phyloP scores from a whole-genome alignment of 2,797 vertebrate genomes.

The Myotis vivesi region DNA sequence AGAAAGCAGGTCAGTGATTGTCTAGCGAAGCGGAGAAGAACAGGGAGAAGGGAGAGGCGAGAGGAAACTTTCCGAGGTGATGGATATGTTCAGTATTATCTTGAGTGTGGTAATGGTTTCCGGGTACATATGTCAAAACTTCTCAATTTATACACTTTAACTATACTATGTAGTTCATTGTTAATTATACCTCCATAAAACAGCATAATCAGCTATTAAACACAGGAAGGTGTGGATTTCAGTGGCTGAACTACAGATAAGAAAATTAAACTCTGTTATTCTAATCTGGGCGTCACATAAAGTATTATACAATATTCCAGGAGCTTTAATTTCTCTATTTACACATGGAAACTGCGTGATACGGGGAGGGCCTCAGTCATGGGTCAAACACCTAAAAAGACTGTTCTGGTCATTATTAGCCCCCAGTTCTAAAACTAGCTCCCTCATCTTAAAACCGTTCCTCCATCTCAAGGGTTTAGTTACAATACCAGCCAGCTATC shows the following conservation, averaged over 20 bases:
- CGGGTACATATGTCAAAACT: neutral
- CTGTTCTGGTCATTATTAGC: neutral
- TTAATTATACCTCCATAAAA: neutral
- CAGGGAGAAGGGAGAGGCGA: fast-evolving
- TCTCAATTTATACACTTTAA: neutral
- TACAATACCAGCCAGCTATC: neutral
- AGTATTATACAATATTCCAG: neutral
- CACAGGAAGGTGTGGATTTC: neutral
- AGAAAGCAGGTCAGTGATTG: neutral
- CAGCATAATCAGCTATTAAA: neutral
- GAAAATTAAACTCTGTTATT: conserved; percentile 17
- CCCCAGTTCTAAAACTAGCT: neutral
- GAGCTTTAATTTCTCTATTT: neutral
- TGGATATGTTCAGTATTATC: neutral
- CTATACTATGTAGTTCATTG: neutral
- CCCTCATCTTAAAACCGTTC: neutral
- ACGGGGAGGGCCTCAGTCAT: neutral
- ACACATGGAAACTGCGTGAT: neutral
- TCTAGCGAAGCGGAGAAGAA: neutral
- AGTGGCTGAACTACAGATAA: neutral
- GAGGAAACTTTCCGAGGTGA: neutral
- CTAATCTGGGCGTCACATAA: neutral
- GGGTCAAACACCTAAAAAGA: neutral
- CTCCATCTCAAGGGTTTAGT: neutral
- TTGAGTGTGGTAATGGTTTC: neutral